Conservation (phyloP, 2,113 vertebrate genomes). For the Podocnemis expansa region DNA sequence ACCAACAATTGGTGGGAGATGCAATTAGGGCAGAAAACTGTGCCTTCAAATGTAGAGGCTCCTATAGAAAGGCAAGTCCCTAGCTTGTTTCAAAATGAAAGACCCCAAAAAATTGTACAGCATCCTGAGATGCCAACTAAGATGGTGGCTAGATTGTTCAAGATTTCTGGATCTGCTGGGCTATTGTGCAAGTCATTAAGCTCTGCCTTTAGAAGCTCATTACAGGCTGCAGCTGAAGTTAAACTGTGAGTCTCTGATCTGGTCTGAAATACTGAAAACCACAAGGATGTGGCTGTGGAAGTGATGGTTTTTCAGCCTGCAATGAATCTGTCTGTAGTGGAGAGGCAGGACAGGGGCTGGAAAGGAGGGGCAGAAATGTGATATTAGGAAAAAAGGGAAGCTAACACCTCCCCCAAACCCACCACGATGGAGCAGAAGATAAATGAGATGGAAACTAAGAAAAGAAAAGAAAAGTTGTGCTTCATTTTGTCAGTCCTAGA, state of each 20-base stretch:
- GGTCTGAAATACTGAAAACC: background rate
- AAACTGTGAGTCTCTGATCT: background rate
- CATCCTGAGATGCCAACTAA: background rate
- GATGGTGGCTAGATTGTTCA: background rate
- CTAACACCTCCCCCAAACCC: background rate
- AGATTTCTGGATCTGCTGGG: background rate
- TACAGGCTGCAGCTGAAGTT: background rate
- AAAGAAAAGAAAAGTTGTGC: background rate
- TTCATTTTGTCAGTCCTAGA: fast-evolving
- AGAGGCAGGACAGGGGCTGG: background rate
- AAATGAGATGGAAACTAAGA: background rate
- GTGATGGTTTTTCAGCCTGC: background rate
- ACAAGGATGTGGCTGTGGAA: fast-evolving
- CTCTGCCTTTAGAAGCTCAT: background rate
- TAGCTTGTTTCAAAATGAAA: background rate
- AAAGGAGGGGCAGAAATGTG: background rate
- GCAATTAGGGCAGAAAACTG: background rate
- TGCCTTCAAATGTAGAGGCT: background rate
- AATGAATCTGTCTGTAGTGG: fast-evolving
- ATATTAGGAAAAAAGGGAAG: background rate
- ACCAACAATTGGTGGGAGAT: background rate
- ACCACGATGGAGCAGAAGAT: background rate
- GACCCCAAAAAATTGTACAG: background rate
- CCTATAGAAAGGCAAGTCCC: background rate
- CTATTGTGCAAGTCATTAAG: background rate